These are phyloP conservation scores for Phenganax marumi DNA, from an alignment of 92 coral and sea anemone genomes.

Conservation along the genomic window DNA sequence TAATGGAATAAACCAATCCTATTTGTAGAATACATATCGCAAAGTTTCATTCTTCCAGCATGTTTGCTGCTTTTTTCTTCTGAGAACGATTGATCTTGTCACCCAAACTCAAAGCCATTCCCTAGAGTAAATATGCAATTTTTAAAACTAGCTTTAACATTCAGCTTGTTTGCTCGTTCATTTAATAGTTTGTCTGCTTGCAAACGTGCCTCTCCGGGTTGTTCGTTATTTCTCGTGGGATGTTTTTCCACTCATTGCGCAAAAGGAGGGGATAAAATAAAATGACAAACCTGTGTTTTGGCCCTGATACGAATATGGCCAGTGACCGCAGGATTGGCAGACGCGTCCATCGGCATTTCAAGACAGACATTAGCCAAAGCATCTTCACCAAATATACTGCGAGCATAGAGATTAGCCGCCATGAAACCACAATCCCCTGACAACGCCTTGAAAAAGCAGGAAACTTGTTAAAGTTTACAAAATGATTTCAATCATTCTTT, in stretches of 20 bases:
- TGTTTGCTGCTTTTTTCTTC: slow-evolving; percentile 67
- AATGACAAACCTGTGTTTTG: slow-evolving; percentile 84
- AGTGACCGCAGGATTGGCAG: slow-evolving; percentile 76
- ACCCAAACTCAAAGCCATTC: slow-evolving; percentile 96
- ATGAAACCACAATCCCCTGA: slow-evolving; percentile 96
- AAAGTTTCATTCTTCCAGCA: not conserved
- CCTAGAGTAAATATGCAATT: slow-evolving; percentile 53
- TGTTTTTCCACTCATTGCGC: not conserved
- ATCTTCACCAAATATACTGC: slow-evolving; percentile 98
- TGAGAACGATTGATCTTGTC: slow-evolving; percentile 97
- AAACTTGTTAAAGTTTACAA: not conserved
- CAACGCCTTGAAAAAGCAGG: slow-evolving; percentile 63
- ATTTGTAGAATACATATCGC: not conserved
- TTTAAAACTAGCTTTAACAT: not conserved
- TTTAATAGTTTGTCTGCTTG: not conserved
- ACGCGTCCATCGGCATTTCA: slow-evolving; percentile 78
- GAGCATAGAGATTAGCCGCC: slow-evolving; percentile 98
- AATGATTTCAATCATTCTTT: no score
- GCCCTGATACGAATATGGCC: slow-evolving; percentile 99
- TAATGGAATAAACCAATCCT: not conserved
- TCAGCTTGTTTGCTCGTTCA: not conserved
- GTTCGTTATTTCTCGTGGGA: no score
- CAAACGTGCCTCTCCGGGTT: not conserved
- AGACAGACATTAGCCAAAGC: slow-evolving; percentile 93
- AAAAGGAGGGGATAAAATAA: not conserved